These are phyloP conservation scores for Bryconaethiops microstoma DNA, from an alignment of 2,797 vertebrate species.

Conservation along the genomic window DNA sequence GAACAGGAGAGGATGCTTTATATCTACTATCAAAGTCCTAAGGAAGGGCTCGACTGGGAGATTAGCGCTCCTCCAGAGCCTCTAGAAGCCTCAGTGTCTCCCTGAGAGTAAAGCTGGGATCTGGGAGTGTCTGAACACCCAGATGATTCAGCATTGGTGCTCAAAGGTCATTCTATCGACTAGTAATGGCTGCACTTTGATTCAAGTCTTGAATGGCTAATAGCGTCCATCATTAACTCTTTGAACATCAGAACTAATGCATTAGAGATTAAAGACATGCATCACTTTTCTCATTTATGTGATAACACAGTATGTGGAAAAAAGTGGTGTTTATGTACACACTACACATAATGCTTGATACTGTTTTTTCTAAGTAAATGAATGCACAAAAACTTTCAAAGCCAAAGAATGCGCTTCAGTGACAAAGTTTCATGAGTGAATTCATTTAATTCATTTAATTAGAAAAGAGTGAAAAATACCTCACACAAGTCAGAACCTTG, in stretches of 20 bases:
- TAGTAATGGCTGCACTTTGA: conserved; percentile 53
- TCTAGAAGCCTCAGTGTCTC: conserved; percentile 42
- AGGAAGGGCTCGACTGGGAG: conserved; percentile 55
- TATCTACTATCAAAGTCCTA: conserved; percentile 57
- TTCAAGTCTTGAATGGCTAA: conserved; percentile 58
- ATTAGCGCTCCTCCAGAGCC: conserved; percentile 54
- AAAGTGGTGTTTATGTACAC: background rate
- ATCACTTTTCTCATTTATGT: conserved; percentile 15
- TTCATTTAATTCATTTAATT: conserved; percentile 53
- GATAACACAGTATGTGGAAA: background rate
- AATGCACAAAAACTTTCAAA: background rate
- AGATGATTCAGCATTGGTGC: conserved; percentile 58
- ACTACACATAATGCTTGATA: background rate
- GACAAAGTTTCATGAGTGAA: conserved; percentile 61
- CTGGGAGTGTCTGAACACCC: conserved; percentile 50
- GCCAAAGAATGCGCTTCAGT: conserved; percentile 59
- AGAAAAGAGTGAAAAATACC: conserved; percentile 42
- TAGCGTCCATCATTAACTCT: conserved; percentile 58
- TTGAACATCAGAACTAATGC: conserved; percentile 41
- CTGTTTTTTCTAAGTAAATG: too few species aligned
- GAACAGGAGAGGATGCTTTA: conserved; percentile 49
- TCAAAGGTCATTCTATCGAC: conserved; percentile 61
- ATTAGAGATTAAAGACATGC: conserved; percentile 19
- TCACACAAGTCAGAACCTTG: conserved; percentile 64
- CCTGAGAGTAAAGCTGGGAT: conserved; percentile 51